Conservation (phyloP, 1,140 invertebrate genomes). For the Chironomus tepperi region DNA sequence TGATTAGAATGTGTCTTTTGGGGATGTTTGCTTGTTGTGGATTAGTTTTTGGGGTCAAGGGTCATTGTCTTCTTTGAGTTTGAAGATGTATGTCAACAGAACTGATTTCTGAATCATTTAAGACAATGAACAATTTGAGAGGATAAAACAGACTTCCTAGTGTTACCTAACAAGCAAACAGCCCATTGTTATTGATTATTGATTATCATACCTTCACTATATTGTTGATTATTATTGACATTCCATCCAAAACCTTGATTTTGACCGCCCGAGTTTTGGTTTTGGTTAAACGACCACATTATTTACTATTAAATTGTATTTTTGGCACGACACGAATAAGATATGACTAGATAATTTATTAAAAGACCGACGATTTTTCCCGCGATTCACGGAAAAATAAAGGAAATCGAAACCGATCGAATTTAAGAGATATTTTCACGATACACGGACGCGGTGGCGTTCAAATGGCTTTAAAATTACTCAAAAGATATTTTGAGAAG, state of each 20-base stretch:
- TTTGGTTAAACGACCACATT: neutral
- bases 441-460: neutral
- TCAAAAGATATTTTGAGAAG: neutral
- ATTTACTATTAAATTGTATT: neutral
- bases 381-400: neutral
- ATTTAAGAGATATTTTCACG: neutral
- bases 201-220: neutral
- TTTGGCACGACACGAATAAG: neutral
- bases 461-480: neutral
- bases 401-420: neutral
- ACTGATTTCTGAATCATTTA: too few relatives aligned
- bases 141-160: too few relatives aligned
- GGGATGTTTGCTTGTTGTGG: too few relatives aligned
- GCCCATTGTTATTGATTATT: too few relatives aligned
- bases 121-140: too few relatives aligned
- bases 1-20: neutral
- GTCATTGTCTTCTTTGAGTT: too few relatives aligned
- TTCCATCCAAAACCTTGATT: constrained; percentile 1
- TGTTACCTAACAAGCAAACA: too few relatives aligned
- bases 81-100: too few relatives aligned
- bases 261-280: neutral
- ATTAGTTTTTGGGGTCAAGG: too few relatives aligned
- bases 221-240: neutral
- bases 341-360: neutral
- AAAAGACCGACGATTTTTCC: neutral